A percentile compares a stretch with the other conserved stretches of the same genome.
phyloP scores from a whole-genome alignment of 2,797 vertebrate genomes.

The Varecia variegata region DNA sequence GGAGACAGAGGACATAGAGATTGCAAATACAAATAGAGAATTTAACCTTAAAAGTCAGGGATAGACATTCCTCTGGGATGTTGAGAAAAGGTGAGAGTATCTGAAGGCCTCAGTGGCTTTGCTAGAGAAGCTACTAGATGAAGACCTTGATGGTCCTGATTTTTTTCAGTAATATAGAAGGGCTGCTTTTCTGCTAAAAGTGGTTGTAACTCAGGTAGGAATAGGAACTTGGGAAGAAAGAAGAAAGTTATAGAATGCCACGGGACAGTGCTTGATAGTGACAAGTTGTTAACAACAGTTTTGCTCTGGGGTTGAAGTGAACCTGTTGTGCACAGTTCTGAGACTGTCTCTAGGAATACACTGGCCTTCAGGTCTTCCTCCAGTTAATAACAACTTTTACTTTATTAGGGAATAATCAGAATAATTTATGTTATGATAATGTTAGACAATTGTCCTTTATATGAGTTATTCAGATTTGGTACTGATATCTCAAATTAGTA shows the following conservation, averaged over 20 bases:
- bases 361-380: not conserved
- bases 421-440: not conserved
- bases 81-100: not conserved
- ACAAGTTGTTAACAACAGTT: not conserved
- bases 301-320: too few species aligned
- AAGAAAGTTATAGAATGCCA: fast-evolving
- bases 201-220: not conserved
- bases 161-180: not conserved
- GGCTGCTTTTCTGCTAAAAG: not conserved
- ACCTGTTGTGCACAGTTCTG: not conserved
- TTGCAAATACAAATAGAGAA: not conserved
- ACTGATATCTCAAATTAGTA: not conserved
- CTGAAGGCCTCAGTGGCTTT: not conserved
- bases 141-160: not conserved
- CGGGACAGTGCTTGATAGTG: not conserved
- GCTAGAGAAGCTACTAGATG: not conserved
- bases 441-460: not conserved
- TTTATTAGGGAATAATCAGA: not conserved
- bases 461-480: not conserved
- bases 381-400: not conserved
- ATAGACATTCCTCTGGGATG: not conserved
- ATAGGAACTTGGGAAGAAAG: not conserved
- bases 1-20: not conserved
- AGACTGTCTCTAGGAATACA: not conserved
- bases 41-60: not conserved